Base-by-base conservation (phyloP, 2,113 vertebrate species). In the Anguilla rostrata region DNA sequence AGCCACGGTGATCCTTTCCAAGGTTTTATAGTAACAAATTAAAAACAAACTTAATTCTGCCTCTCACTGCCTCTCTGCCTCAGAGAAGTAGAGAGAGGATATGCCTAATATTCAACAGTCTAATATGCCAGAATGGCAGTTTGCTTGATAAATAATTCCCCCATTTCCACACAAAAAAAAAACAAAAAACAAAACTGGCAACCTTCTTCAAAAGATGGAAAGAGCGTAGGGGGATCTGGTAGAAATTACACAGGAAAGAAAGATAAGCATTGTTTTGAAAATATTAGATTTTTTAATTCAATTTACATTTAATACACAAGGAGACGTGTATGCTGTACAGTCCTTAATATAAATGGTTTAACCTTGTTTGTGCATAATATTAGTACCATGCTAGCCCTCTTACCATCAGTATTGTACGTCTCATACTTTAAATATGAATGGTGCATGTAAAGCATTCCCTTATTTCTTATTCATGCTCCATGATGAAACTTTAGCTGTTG, bases 311-410 rank as follows among this genome's bases (percentile, higher is more conserved):
- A 93, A 94, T 92, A 93, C 93, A 93, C 91, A 93, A 94, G 91
- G 90, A 90, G 92, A 90, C 91, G 90, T 91, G 41, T 78, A 93
- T 91, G 92, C 91, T 86, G 82, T 90, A 78, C 87, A 90, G 91
- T 92, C 90, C 88, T 88, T 90, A 86, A 90, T 12, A 89, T 90
- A 94, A 94, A 90, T 88, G 81, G 92, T 92, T 91, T 92, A 93
- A 93, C 84, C 90, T 93, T 94, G 39, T 83, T 83, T 75, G 93
- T 94, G 94, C 91, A 94, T 91, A 93, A 92, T 91, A 91, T 87
- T 92, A 91, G 85, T 91, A 91, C 90, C 94, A 94, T 94, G 94
- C 94, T 94, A 94, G 92, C 94, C 94, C 93, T 93, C 94, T 87
- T 92, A 87, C 93, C 88, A 86, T 91, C 81, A 87, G 91, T 87